phyloP scores from a whole-genome alignment of 2,113 vertebrate genomes.

The Oryzias melastigma region DNA sequence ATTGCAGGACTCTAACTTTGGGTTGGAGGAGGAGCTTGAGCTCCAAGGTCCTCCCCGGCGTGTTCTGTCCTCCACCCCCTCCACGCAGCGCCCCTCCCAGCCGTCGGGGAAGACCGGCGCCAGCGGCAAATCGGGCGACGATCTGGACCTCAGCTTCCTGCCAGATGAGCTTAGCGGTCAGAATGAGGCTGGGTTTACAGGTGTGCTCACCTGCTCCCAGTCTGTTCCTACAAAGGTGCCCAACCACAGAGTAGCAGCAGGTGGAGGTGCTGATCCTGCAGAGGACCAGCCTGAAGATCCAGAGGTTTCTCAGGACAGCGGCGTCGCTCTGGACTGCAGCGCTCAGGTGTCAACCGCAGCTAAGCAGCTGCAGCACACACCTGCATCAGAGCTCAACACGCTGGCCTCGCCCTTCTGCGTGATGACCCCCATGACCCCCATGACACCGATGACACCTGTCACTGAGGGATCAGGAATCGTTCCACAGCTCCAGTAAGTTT shows the following conservation, averaged over 20 bases:
- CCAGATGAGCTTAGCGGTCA: constrained; percentile 82
- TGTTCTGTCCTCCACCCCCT: fast-evolving
- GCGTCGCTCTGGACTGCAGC: constrained; percentile 34
- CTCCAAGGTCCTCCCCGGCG: constrained; percentile 2
- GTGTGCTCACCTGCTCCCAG: neutral
- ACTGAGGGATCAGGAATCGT: constrained; percentile 89
- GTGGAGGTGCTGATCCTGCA: neutral
- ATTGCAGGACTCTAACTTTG: constrained; percentile 41
- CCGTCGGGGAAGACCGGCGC: constrained; percentile 43
- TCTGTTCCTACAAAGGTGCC: neutral
- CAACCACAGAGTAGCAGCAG: neutral
- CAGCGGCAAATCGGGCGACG: constrained; percentile 65
- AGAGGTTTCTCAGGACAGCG: constrained; percentile 52
- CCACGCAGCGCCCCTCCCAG: constrained; percentile 58
- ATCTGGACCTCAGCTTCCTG: constrained; percentile 90
- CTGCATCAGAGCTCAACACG: constrained; percentile 12
- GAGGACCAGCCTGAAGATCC: neutral
- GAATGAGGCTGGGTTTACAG: neutral
- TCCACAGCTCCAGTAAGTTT: constrained; percentile 88
- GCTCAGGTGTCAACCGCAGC: constrained; percentile 24
- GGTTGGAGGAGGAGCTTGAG: constrained; percentile 38
- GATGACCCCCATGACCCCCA: constrained; percentile 84
- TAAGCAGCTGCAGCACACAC: constrained; percentile 19
- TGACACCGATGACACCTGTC: constrained; percentile 83
- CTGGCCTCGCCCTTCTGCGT: constrained; percentile 52